These are phyloP conservation scores for Aplysina aerophoba DNA, from an alignment of 37 sponge, comb jelly and placozoan genomes.

Conservation along the genomic window DNA sequence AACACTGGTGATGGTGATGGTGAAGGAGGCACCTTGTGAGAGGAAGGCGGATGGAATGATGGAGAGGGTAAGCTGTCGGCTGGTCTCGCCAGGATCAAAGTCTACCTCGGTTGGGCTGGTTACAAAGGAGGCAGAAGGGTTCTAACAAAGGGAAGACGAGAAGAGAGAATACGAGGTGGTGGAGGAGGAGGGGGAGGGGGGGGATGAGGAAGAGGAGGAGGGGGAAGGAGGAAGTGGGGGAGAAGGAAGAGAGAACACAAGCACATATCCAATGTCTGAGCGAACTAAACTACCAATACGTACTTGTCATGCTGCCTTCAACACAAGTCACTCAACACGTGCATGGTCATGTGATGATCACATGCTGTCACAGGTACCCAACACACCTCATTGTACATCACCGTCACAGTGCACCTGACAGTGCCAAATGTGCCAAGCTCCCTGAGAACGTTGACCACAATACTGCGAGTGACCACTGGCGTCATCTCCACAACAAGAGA, in stretches of 20 bases:
- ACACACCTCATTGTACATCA: conserved; percentile 47
- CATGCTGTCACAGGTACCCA: background rate
- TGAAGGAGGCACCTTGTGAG: conserved; percentile 44
- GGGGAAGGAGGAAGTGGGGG: conserved; percentile 55
- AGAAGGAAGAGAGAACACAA: conserved; percentile 58
- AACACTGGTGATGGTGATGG: conserved; percentile 50
- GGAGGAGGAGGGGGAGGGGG: background rate
- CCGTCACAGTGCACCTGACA: conserved; percentile 29
- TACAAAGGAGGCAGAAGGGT: conserved; percentile 1
- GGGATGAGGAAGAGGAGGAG: conserved; percentile 53
- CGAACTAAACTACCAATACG: background rate
- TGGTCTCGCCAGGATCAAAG: background rate
- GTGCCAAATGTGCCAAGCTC: conserved; percentile 34
- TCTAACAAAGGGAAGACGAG: background rate
- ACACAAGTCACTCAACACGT: too few species aligned
- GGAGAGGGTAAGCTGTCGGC: conserved; percentile 27
- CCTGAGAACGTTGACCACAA: conserved; percentile 44
- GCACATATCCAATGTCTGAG: background rate
- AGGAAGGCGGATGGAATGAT: conserved; percentile 51
- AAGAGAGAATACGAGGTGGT: too few species aligned
- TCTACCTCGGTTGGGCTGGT: conserved; percentile 1
- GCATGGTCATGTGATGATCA: background rate
- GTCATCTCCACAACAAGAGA: background rate
- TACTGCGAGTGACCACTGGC: conserved; percentile 8
- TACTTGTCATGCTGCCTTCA: background rate